Conservation (phyloP, 2,888 invertebrate species). For the Megastigmus dorsalis region DNA sequence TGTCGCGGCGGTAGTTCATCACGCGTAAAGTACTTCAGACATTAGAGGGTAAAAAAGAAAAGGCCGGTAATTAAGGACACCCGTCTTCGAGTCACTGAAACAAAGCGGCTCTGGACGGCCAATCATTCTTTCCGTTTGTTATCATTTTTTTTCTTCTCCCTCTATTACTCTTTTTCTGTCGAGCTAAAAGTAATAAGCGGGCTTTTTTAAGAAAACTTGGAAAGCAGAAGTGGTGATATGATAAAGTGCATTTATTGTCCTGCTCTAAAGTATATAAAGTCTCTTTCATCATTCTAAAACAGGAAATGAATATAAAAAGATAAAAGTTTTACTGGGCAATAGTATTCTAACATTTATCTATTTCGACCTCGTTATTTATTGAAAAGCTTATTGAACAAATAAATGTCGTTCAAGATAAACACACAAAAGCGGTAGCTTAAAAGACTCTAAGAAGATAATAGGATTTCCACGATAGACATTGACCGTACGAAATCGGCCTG, state of each 20-base stretch:
- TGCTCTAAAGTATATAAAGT: too few relatives aligned
- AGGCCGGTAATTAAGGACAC: conserved; percentile 20
- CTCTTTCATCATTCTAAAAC: too few relatives aligned
- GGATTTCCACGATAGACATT: too few relatives aligned
- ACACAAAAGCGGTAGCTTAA: neutral
- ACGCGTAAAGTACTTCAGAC: too few relatives aligned
- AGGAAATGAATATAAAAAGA: neutral
- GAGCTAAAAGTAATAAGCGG: too few relatives aligned
- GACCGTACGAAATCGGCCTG: neutral
- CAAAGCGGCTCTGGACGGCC: neutral
- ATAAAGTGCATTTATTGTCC: neutral
- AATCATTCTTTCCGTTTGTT: neutral
- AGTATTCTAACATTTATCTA: neutral
- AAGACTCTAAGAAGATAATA: too few relatives aligned
- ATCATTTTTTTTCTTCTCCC: too few relatives aligned
- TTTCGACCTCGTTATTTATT: neutral
- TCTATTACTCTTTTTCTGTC: too few relatives aligned
- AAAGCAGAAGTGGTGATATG: too few relatives aligned
- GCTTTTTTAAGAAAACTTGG: too few relatives aligned
- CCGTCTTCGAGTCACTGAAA: conserved; percentile 5
- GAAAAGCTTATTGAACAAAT: neutral
- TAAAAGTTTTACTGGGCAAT: neutral
- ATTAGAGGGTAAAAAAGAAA: neutral
- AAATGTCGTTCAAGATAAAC: neutral
- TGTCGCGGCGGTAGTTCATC: too few relatives aligned